phyloP scores from a whole-genome alignment of 2,113 vertebrate genomes.

The Colinus virginianus region DNA sequence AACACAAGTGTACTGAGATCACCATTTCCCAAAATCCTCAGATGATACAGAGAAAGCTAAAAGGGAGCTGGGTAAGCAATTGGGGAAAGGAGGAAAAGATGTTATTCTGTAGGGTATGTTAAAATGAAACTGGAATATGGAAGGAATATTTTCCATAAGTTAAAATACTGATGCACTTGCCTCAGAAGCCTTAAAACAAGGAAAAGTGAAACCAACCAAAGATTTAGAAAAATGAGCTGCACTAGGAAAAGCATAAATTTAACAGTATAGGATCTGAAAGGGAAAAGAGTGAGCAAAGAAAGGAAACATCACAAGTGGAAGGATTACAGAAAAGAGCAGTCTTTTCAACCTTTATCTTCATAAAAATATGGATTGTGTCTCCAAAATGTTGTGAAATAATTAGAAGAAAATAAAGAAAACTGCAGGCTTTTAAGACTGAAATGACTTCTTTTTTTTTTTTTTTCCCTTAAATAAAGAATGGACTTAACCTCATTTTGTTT shows the following conservation, averaged over 20 bases:
- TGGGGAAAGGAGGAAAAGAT: background rate
- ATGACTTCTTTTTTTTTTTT: background rate
- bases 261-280: background rate
- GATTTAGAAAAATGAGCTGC: background rate
- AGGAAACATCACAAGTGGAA: background rate
- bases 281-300: background rate
- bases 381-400: background rate
- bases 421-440: background rate
- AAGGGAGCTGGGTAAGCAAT: background rate
- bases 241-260: background rate
- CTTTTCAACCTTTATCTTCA: background rate
- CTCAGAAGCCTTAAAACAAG: background rate
- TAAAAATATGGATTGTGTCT: background rate
- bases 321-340: background rate
- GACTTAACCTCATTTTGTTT: slow-evolving; percentile 22
- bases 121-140: background rate
- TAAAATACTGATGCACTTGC: background rate
- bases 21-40: background rate
- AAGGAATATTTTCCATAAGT: background rate
- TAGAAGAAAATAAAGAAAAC: background rate
- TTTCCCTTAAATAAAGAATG: rapidly evolving
- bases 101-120: background rate
- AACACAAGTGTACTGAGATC: background rate
- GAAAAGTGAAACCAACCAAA: background rate
- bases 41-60: background rate